Evolutionary conservation across 2,888 invertebrate genomes (phyloP).

Genomic region (Apamea monoglypha): DNA sequence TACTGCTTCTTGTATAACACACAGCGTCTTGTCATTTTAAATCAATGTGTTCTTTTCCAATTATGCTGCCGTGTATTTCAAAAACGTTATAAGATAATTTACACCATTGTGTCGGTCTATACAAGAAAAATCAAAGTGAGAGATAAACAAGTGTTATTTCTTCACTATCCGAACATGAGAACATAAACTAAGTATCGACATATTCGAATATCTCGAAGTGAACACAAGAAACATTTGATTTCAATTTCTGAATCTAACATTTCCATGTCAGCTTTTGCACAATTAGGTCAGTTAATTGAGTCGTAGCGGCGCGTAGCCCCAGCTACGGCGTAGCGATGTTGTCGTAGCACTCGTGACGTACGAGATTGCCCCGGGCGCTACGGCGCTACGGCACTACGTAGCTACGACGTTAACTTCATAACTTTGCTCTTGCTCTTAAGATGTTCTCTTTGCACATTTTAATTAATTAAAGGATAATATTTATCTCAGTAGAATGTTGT

Average conservation of each 20-base stretch:
- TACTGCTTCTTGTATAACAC: neutral
- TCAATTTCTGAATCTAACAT: conserved; percentile 5
- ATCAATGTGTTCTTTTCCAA: neutral
- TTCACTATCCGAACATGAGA: neutral
- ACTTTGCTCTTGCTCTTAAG: conserved; percentile 28
- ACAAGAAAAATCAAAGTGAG: neutral
- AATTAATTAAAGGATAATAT: conserved; percentile 31
- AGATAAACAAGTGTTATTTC: too few relatives aligned
- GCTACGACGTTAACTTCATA: conserved; percentile 21
- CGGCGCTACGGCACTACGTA: conserved; percentile 14
- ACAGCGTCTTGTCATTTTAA: neutral
- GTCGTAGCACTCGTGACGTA: conserved; percentile 47
- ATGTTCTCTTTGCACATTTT: conserved; percentile 28
- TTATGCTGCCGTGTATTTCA: too few relatives aligned
- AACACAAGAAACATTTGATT: conserved; percentile 1
- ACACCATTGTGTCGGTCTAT: neutral
- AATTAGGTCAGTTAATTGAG: conserved; percentile 46
- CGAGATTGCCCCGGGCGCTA: conserved; percentile 16
- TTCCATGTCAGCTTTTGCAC: conserved; percentile 24
- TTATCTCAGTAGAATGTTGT: neutral
- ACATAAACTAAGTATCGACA: neutral
- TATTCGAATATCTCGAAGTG: neutral
- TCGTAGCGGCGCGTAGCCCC: conserved; percentile 12
- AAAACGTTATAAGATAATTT: neutral
- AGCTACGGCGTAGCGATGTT: conserved; percentile 44